These are phyloP conservation scores for Prosapia bicincta DNA, from an alignment of 2,888 invertebrate species.

Conservation along the genomic window DNA sequence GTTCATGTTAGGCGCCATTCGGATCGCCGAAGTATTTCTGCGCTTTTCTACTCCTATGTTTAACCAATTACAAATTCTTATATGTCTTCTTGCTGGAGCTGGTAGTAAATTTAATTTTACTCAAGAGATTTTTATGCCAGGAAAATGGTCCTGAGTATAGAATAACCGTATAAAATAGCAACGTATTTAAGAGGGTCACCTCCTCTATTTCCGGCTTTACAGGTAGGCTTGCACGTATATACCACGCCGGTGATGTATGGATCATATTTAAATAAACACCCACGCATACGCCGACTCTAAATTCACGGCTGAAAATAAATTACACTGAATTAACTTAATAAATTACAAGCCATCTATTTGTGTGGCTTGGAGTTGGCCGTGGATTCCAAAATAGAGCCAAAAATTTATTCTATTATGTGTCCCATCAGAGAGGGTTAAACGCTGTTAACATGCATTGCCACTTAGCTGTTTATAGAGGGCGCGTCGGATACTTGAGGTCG, in stretches of 20 bases:
- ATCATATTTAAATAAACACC: conserved; percentile 30
- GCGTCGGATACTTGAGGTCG: no score
- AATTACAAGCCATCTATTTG: conserved; percentile 13
- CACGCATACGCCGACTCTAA: conserved; percentile 17
- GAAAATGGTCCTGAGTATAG: no score
- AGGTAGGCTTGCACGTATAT: conserved; percentile 7
- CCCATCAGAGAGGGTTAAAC: conserved; percentile 15
- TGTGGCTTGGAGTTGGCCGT: background rate
- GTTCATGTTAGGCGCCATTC: no score
- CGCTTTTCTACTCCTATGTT: no score
- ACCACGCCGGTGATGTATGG: conserved; percentile 9
- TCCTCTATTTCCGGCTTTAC: background rate
- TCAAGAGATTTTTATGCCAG: no score
- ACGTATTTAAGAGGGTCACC: no score
- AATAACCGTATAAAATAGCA: no score
- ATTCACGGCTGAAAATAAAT: conserved; percentile 23
- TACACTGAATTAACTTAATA: conserved; percentile 16
- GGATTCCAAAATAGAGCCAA: conserved; percentile 14
- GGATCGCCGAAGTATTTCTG: no score
- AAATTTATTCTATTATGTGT: conserved; percentile 21
- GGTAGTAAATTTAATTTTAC: no score
- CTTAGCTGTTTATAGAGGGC: no score
- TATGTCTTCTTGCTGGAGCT: no score
- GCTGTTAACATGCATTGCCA: conserved; percentile 19
- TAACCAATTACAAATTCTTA: no score